Conservation (phyloP, 2,113 vertebrate genomes). For the Stomatorhinus ivindoensis region DNA sequence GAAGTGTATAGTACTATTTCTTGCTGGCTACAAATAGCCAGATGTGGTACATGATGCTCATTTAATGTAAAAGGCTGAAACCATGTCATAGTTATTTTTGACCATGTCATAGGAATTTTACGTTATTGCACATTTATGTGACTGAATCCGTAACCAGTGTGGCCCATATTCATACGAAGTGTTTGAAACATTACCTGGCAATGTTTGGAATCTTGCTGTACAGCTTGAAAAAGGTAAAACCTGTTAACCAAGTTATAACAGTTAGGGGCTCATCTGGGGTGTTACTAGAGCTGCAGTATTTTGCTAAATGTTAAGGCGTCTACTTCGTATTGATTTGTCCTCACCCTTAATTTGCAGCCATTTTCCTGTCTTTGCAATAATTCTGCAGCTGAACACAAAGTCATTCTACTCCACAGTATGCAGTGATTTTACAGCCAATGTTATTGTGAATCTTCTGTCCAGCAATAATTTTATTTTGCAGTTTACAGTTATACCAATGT, state of each 20-base stretch:
- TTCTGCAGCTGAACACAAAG: not conserved
- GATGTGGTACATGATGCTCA: not conserved
- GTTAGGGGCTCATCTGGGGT: not conserved
- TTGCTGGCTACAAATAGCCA: not conserved
- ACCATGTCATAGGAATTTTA: not conserved
- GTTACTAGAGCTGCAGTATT: not conserved
- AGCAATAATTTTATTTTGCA: not conserved
- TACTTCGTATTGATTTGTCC: not conserved
- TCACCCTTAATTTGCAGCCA: not conserved
- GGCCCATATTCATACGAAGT: not conserved
- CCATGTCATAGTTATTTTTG: not conserved
- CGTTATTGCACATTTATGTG: not conserved
- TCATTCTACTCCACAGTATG: not conserved
- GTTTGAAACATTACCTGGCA: not conserved
- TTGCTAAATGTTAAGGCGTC: not conserved
- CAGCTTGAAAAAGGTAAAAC: not conserved
- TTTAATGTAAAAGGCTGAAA: not conserved
- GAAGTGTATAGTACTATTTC: not conserved
- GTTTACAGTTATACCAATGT: not conserved
- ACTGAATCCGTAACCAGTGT: not conserved
- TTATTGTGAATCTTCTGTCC: not conserved
- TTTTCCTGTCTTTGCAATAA: not conserved
- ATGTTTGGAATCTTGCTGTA: not conserved
- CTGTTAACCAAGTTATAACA: not conserved
- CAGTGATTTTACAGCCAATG: not conserved